A percentile compares a stretch with the other conserved stretches of the same genome.
Conservation (phyloP, 2,113 vertebrate genomes). For the Dipodomys merriami region DNA sequence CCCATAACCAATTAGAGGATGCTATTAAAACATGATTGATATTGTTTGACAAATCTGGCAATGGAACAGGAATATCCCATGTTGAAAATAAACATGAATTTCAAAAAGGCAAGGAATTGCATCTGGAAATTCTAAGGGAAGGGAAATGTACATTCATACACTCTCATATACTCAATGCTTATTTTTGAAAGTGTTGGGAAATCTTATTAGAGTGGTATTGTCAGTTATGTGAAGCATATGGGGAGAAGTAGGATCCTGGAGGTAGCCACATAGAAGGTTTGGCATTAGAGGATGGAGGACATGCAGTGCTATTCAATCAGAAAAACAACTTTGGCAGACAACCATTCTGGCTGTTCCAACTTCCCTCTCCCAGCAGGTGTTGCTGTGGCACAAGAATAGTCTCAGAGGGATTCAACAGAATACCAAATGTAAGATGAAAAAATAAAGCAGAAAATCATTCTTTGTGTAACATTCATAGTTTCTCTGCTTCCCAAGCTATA, state of each 20-base stretch:
- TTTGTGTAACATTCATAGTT: not conserved
- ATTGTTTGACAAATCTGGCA: conserved; percentile 26
- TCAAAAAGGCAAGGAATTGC: not conserved
- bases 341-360: conserved; percentile 60
- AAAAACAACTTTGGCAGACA: conserved; percentile 58
- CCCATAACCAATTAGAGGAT: not conserved
- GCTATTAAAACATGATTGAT: not conserved
- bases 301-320: conserved; percentile 46
- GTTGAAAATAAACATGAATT: not conserved
- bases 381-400: conserved; percentile 78
- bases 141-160: not conserved
- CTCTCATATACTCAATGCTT: not conserved
- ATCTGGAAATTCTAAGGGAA: conserved; percentile 39
- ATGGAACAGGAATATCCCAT: not conserved
- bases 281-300: conserved; percentile 26
- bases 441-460: conserved; percentile 60
- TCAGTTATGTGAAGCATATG: not conserved
- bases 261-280: not conserved
- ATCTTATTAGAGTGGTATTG: not conserved
- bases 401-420: conserved; percentile 61
- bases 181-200: conserved; percentile 16
- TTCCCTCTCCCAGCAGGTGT: conserved; percentile 77
- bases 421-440: conserved; percentile 52
- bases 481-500: conserved; percentile 44
- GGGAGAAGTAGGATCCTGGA: not conserved